phyloP scores from a whole-genome alignment of 2,888 invertebrate genomes.

The Ischnus inquisitorius region DNA sequence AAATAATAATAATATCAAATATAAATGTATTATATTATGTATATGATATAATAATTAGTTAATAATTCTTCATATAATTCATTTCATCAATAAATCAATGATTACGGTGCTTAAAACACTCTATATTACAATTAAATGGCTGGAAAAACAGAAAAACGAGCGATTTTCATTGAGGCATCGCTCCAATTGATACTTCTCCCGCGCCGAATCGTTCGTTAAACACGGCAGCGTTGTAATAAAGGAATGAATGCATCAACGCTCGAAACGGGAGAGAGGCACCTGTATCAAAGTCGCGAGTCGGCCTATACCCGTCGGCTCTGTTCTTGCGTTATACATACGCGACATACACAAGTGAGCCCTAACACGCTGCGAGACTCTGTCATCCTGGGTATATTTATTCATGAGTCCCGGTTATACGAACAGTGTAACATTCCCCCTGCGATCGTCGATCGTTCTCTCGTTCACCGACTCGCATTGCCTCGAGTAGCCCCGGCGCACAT shows the following conservation, averaged over 20 bases:
- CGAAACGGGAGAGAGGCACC: slow-evolving; percentile 73
- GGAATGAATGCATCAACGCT: slow-evolving; percentile 50
- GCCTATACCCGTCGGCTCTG: slow-evolving; percentile 79
- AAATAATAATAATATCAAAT: no score
- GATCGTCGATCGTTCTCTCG: slow-evolving; percentile 37
- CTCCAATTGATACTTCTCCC: slow-evolving; percentile 2
- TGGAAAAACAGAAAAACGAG: no score
- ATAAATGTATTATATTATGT: no score
- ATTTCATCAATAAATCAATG: no score
- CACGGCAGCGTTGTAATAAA: slow-evolving; percentile 9
- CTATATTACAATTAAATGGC: no score
- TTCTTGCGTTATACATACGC: slow-evolving; percentile 67
- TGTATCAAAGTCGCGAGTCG: slow-evolving; percentile 72
- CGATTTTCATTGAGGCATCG: no score
- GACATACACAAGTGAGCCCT: slow-evolving; percentile 48
- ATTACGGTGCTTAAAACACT: no score
- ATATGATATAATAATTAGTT: no score
- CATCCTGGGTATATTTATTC: slow-evolving; percentile 78
- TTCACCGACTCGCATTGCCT: slow-evolving; percentile 31
- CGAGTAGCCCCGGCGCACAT: slow-evolving; percentile 54
- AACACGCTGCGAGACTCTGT: slow-evolving; percentile 30
- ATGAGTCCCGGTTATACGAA: slow-evolving; percentile 68
- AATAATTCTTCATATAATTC: no score
- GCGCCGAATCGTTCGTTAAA: neutral
- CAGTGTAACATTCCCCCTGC: slow-evolving; percentile 7